These are phyloP conservation scores for Tiphia femorata DNA, from an alignment of 2,888 invertebrate genomes.

Conservation along the genomic window DNA sequence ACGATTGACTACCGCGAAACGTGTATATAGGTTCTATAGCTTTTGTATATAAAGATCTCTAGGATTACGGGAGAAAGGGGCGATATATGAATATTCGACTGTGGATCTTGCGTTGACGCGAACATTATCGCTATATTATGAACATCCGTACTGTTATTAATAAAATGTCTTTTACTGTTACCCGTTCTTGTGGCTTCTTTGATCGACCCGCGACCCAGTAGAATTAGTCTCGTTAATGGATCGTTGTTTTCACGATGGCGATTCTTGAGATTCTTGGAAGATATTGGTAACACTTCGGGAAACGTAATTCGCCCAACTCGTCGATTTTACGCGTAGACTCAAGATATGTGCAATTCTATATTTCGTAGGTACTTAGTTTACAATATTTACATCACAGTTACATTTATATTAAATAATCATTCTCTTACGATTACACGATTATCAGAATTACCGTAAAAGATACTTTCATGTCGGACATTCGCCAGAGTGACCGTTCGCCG, in stretches of 20 bases:
- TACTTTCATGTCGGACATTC: conserved; percentile 48
- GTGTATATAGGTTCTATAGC: too few species aligned
- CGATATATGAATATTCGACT: conserved; percentile 33
- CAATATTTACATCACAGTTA: conserved; percentile 60
- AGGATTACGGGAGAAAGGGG: conserved; percentile 14
- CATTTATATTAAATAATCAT: conserved; percentile 45
- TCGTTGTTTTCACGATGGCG: too few species aligned
- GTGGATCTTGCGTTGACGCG: conserved; percentile 27
- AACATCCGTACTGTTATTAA: conserved; percentile 54
- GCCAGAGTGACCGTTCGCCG: too few species aligned
- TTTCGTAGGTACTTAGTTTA: conserved; percentile 51
- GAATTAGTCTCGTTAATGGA: too few species aligned
- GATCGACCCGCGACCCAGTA: too few species aligned
- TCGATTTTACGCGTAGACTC: not conserved
- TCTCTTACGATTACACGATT: conserved; percentile 37
- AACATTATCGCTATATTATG: conserved; percentile 41
- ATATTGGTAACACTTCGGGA: too few species aligned
- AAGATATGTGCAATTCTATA: conserved; percentile 44
- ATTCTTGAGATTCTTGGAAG: too few species aligned
- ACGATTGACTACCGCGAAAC: not conserved
- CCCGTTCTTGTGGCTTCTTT: not conserved
- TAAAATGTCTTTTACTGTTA: conserved; percentile 54
- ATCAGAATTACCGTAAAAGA: conserved; percentile 40
- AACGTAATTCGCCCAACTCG: too few species aligned
- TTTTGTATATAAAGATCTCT: conserved; percentile 35